Conservation (phyloP, 2,888 invertebrate genomes). For the Phorcus lineatus region DNA sequence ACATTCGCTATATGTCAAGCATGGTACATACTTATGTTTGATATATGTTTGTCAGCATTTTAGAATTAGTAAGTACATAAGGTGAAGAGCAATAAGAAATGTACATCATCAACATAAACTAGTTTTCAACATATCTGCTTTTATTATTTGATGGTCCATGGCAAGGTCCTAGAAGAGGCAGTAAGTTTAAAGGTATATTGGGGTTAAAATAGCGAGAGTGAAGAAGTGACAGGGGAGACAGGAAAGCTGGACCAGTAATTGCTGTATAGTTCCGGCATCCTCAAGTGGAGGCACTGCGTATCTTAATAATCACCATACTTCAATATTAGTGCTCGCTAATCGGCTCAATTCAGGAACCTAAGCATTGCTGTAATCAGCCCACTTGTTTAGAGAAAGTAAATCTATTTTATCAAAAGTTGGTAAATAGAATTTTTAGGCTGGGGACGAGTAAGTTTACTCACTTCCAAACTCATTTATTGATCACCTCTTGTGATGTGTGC, state of each 20-base stretch:
- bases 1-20: too few species aligned
- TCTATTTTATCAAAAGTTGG: slow-evolving; percentile 8
- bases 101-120: too few species aligned
- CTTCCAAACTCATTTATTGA: not conserved
- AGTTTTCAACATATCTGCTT: too few species aligned
- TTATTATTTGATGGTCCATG: too few species aligned
- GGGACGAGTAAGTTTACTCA: not conserved
- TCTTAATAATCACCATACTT: not conserved
- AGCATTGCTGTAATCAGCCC: not conserved
- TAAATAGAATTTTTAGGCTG: slow-evolving; percentile 2
- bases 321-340: not conserved
- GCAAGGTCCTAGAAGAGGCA: too few species aligned
- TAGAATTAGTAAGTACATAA: too few species aligned
- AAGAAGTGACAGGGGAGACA: too few species aligned
- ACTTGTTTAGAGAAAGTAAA: slow-evolving; percentile 15
- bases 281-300: not conserved
- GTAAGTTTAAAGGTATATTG: too few species aligned
- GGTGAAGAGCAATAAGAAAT: too few species aligned
- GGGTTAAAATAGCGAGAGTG: too few species aligned
- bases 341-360: not conserved
- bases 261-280: not conserved
- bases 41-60: too few species aligned
- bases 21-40: too few species aligned
- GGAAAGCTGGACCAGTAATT: not conserved
- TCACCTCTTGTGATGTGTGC: not conserved